phyloP scores from a whole-genome alignment of 2,797 vertebrate genomes.

The Prionace glauca region DNA sequence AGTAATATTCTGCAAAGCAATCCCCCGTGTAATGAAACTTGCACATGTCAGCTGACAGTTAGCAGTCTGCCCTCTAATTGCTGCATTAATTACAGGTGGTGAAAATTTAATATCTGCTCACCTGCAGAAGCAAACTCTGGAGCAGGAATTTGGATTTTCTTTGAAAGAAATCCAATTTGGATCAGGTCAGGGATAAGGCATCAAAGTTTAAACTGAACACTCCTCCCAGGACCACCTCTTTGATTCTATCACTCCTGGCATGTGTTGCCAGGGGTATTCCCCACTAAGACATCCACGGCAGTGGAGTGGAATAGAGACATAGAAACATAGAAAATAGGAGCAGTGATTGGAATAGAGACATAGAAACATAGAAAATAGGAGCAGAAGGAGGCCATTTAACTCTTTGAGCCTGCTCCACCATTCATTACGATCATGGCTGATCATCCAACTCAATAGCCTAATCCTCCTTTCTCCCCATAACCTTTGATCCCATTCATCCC shows the following conservation, averaged over 20 bases:
- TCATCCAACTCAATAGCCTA: too few relatives aligned
- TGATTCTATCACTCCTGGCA: neutral
- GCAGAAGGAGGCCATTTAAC: too few relatives aligned
- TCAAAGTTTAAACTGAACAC: neutral
- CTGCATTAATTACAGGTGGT: constrained; percentile 27
- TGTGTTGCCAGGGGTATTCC: neutral
- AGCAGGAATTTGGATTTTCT: neutral
- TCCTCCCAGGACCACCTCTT: neutral
- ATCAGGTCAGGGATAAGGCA: neutral
- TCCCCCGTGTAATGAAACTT: neutral
- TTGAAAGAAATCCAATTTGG: neutral
- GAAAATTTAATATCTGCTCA: constrained; percentile 31
- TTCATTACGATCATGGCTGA: too few relatives aligned
- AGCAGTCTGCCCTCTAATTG: neutral
- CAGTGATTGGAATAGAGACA: too few relatives aligned
- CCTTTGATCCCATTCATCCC: too few relatives aligned
- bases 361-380: too few relatives aligned
- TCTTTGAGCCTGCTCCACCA: too few relatives aligned
- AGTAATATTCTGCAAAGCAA: constrained; percentile 9
- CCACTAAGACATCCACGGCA: too few relatives aligned
- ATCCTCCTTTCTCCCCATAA: too few relatives aligned
- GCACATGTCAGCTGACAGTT: neutral
- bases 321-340: too few relatives aligned
- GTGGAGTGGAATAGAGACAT: too few relatives aligned
- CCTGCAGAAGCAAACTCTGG: neutral